Conservation (phyloP, 2,797 vertebrate species). For the Capromys pilorides region DNA sequence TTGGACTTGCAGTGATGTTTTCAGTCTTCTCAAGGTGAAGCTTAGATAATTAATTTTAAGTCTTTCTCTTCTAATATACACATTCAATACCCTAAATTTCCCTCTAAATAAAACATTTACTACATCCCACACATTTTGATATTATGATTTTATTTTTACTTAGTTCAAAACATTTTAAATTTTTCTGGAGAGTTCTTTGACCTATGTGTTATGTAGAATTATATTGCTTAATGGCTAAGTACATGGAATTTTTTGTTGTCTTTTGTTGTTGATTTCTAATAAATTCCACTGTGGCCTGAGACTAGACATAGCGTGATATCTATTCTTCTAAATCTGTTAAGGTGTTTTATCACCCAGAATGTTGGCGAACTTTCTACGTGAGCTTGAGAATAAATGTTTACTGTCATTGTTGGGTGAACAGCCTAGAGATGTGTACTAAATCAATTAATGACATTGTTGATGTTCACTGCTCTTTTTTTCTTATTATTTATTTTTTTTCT, state of each 20-base stretch:
- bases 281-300: background rate
- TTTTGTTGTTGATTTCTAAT: background rate
- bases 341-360: background rate
- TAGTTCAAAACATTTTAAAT: conserved; percentile 2
- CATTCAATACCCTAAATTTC: background rate
- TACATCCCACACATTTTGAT: background rate
- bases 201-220: background rate
- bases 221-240: background rate
- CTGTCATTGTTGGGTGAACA: background rate
- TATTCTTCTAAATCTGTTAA: background rate
- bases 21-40: background rate
- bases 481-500: too few species aligned
- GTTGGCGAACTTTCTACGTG: background rate
- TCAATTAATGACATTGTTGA: background rate
- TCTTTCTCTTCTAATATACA: background rate
- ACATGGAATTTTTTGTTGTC: background rate
- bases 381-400: background rate
- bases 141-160: background rate
- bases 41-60: background rate
- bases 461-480: too few species aligned
- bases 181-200: background rate
- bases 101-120: background rate
- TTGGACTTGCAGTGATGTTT: background rate
- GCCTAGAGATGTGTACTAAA: background rate
- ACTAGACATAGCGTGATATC: background rate